Conservation (phyloP, 2,113 vertebrate species). For the Toxotes chatareus region DNA sequence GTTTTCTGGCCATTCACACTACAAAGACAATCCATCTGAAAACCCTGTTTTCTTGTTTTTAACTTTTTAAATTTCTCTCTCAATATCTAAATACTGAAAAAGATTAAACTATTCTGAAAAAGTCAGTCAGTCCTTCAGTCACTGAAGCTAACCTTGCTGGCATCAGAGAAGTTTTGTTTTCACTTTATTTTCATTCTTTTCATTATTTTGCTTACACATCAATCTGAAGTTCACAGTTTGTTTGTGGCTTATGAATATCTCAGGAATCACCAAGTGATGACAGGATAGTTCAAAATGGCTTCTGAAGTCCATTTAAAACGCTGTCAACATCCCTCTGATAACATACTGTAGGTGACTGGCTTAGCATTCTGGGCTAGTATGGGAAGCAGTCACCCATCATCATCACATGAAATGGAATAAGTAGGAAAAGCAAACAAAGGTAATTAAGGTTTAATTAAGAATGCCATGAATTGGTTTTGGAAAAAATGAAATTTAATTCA, state of each 20-base stretch:
- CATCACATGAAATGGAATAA: not conserved
- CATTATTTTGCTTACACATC: not conserved
- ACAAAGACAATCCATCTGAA: conserved; percentile 12
- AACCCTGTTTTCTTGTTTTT: not conserved
- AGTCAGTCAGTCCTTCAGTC: not conserved
- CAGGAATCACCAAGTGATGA: not conserved
- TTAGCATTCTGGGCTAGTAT: not conserved
- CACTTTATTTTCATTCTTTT: not conserved
- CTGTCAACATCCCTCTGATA: not conserved
- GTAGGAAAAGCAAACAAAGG: not conserved
- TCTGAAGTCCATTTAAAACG: not conserved
- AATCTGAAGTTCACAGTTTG: not conserved
- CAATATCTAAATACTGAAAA: not conserved
- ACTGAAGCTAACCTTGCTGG: not conserved
- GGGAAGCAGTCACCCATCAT: not conserved
- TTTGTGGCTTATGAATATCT: conserved; percentile 1
- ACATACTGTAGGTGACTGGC: not conserved
- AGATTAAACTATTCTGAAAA: not conserved
- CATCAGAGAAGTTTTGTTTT: not conserved
- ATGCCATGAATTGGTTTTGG: not conserved
- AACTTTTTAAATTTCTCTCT: not conserved
- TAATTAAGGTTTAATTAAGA: not conserved
- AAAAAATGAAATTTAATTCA: not conserved
- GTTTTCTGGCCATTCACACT: not conserved
- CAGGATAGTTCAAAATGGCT: not conserved